Percentiles rank a stretch among this genome's conserved stretches.
Conservation (phyloP, 2,113 vertebrate genomes). For the Gavialis gangeticus region DNA sequence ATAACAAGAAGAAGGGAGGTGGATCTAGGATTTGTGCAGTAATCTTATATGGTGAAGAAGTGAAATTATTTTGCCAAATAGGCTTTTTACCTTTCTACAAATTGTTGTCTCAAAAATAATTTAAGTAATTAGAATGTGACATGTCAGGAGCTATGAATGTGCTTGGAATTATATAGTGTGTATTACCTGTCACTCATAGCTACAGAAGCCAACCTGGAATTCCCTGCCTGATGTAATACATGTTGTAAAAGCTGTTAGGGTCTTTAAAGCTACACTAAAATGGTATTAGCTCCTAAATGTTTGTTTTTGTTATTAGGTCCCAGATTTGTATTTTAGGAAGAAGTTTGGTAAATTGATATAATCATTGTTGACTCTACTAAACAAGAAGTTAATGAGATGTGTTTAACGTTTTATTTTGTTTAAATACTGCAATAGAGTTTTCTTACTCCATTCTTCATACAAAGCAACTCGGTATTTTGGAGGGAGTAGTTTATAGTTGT, state of each 20-base stretch:
- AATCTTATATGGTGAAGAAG: background rate
- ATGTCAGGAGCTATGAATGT: constrained; percentile 1
- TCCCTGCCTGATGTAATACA: background rate
- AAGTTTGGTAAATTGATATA: background rate
- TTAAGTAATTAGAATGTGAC: constrained; percentile 2
- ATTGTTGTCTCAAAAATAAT: constrained; percentile 5
- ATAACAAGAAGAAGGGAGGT: background rate
- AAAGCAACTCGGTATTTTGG: background rate
- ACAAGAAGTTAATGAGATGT: background rate
- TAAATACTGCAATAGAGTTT: background rate
- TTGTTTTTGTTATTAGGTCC: background rate
- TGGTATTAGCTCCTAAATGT: background rate
- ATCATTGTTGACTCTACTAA: background rate
- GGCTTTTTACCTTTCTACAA: background rate
- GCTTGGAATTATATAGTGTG: background rate
- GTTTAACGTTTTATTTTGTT: background rate
- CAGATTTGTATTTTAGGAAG: background rate
- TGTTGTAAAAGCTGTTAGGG: background rate
- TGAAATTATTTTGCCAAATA: background rate
- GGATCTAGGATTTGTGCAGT: background rate
- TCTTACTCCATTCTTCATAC: background rate
- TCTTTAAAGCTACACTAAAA: background rate
- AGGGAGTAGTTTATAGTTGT: background rate
- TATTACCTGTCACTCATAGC: background rate
- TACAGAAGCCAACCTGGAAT: background rate